Conservation (phyloP, 2,113 vertebrate species). For the Leiothrix lutea region DNA sequence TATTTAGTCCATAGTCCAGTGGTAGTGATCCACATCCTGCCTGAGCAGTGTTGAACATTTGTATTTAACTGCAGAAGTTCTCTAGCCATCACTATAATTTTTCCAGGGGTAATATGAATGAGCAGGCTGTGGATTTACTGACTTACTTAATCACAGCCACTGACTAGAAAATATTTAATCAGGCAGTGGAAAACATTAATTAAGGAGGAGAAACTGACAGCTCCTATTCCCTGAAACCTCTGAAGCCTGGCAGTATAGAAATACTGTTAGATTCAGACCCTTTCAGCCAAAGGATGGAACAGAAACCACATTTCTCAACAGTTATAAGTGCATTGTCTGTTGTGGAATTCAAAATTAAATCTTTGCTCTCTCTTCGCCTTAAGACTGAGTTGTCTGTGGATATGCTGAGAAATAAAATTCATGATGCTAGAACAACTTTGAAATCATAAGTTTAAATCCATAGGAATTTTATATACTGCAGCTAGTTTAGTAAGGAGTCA, state of each 20-base stretch:
- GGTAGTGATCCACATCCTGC: not conserved
- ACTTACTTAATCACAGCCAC: not conserved
- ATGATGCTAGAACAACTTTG: not conserved
- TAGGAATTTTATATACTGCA: not conserved
- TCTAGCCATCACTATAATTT: not conserved
- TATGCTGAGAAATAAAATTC: not conserved
- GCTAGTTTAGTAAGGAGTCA: not conserved
- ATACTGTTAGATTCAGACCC: not conserved
- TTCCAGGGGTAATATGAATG: not conserved
- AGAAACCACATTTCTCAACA: not conserved
- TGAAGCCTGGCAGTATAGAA: not conserved
- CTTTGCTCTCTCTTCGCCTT: not conserved
- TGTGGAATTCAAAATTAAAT: not conserved
- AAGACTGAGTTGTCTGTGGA: not conserved
- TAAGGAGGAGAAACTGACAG: not conserved
- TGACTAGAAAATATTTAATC: not conserved
- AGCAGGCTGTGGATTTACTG: not conserved
- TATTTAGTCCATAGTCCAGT: not conserved
- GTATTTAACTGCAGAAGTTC: not conserved
- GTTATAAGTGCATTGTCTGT: not conserved
- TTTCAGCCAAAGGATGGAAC: not conserved
- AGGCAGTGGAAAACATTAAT: not conserved
- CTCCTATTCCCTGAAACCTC: not conserved
- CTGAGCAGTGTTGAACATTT: not conserved
- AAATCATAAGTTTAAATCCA: not conserved